These are phyloP conservation scores for Hepsetus odoe DNA, from an alignment of 2,113 vertebrate species.

Conservation along the genomic window DNA sequence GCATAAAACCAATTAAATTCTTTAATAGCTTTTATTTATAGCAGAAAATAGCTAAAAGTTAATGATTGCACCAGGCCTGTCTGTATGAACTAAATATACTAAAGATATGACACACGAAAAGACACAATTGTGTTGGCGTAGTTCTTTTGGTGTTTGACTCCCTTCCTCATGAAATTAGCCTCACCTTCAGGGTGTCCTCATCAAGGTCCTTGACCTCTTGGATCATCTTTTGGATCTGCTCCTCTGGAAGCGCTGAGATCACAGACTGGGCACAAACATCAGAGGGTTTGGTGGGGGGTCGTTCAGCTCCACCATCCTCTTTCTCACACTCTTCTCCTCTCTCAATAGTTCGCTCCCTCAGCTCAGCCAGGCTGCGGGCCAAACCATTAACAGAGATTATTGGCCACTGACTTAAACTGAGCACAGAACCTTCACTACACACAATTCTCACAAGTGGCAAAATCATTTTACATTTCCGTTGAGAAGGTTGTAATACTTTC, in stretches of 20 bases:
- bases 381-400: slow-evolving; percentile 14
- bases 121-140: too few relatives aligned
- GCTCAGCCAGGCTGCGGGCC: slow-evolving; percentile 80
- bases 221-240: slow-evolving; percentile 83
- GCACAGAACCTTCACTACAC: not conserved
- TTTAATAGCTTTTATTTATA: too few relatives aligned
- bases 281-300: slow-evolving; percentile 53
- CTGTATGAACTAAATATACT: too few relatives aligned
- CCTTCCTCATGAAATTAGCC: not conserved
- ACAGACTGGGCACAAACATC: slow-evolving; percentile 77
- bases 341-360: slow-evolving; percentile 81
- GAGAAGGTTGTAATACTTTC: not conserved
- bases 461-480: not conserved
- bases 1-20: too few relatives aligned
- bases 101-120: too few relatives aligned
- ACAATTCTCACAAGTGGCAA: not conserved
- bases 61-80: too few relatives aligned
- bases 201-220: slow-evolving; percentile 88
- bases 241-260: slow-evolving; percentile 83
- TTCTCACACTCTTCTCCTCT: slow-evolving; percentile 62
- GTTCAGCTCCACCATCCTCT: slow-evolving; percentile 55
- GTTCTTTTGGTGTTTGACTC: not conserved
- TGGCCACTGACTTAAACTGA: not conserved
- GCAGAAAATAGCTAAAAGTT: too few relatives aligned
- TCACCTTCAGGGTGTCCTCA: slow-evolving; percentile 85